Evolutionary conservation across 2,888 invertebrate species (phyloP), one percentile per base, ranked within the genome.

Genomic region (Melanotus villosus): DNA sequence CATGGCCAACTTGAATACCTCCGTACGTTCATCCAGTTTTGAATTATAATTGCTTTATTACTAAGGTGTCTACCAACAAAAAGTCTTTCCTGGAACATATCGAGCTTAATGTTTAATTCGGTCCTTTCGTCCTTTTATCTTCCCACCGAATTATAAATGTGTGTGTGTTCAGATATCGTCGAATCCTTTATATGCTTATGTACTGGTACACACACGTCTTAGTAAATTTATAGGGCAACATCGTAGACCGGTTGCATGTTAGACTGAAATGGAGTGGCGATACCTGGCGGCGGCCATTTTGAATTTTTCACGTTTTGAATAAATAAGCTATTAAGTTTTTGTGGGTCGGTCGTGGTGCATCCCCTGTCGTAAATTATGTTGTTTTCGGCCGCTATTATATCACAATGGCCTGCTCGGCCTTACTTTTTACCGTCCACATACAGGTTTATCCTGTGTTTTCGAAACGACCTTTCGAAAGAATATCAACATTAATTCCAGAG

Each of bases 281-380:
- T 75, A 77, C 75, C 77, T 76, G 76, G 76, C 70, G 79, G 78
- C 84, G 82, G 84, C 85, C 85, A 85, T 85, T 83, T 84, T 85
- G 85, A 83, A 84, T 84, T 83, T 83, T 85, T 85, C 84, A 81
- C 84, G 84, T 84, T 84, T 83, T 84, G 85, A 85, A 85, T 85
- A 85, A 85, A 85, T 85, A 85, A 84, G 85, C 85, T 84, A 85
- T 85, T 85, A 84, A 83, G 83, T 83, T 84, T 83, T 84, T 84
- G 83, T 85, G 81, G 83, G 83, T 83, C 83, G 84, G 79, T 75
- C 79, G 80, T 77, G 72, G 69, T 73, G 79, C 80, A 80, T 80
- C 81, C 83, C 81, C 79, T 76, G 78, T 83, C 82, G 83, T 84
- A 84, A 84, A 84, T 84, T 84, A 84, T 84, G 83, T 84, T 84